phyloP scores from a whole-genome alignment of 2,113 vertebrate species.

The Hippocampus comes region DNA sequence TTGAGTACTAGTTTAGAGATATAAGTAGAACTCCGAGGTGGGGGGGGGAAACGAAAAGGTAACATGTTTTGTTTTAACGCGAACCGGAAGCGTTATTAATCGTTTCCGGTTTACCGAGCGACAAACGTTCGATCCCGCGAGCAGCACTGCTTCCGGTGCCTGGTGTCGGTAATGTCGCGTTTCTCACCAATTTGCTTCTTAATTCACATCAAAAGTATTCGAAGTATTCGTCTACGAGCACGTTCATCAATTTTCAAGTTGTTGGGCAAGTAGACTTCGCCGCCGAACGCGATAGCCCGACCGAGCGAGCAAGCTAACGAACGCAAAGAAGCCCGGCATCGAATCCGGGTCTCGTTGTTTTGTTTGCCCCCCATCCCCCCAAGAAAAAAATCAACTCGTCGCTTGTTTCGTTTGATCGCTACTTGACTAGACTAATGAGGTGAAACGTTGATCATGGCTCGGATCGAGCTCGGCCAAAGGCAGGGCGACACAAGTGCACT shows the following conservation, averaged over 20 bases:
- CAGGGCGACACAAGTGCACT: no score
- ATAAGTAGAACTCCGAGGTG: no score
- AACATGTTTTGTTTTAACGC: no score
- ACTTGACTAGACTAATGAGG: no score
- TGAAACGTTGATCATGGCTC: no score
- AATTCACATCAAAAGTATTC: background rate
- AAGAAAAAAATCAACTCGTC: no score
- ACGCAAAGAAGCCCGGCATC: background rate
- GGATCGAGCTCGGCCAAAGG: no score
- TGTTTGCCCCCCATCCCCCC: no score
- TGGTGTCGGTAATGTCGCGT: background rate
- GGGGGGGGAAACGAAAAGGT: no score
- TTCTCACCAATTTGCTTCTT: background rate
- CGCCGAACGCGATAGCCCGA: background rate
- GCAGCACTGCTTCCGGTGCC: background rate
- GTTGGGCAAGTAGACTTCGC: background rate
- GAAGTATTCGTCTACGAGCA: background rate
- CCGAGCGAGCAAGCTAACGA: background rate
- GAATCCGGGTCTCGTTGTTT: background rate
- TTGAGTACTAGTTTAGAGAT: no score
- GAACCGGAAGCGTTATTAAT: background rate
- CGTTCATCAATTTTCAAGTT: background rate
- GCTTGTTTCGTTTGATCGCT: no score
- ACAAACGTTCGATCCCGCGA: background rate
- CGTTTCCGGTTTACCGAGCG: background rate